phyloP scores from a whole-genome alignment of 2,113 vertebrate genomes.

The Engystomops pustulosus region DNA sequence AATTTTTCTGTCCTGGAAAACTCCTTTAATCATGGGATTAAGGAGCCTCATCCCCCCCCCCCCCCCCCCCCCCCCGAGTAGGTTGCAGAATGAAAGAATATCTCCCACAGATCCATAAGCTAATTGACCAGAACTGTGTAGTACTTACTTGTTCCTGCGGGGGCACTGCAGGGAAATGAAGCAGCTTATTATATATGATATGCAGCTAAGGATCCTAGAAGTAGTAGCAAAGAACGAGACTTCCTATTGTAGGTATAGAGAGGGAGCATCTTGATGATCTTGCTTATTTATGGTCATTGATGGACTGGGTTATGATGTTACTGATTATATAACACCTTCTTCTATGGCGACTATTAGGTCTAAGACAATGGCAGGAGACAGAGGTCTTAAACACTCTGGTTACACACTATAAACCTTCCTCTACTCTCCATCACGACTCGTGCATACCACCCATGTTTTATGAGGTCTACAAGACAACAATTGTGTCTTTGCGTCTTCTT shows the following conservation, averaged over 20 bases:
- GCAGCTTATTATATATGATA: too few relatives aligned
- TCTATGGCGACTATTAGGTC: background rate
- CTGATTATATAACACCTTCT: background rate
- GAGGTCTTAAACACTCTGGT: background rate
- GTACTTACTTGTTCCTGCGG: background rate
- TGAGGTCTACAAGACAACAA: conserved; percentile 14
- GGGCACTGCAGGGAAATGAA: background rate
- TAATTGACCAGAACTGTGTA: background rate
- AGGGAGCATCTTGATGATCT: too few relatives aligned
- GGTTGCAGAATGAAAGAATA: too few relatives aligned
- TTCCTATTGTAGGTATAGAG: too few relatives aligned
- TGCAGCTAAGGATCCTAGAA: too few relatives aligned
- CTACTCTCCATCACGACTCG: background rate
- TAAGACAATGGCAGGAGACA: conserved; percentile 18
- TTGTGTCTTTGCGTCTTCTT: conserved; percentile 38
- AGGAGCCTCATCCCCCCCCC: too few relatives aligned
- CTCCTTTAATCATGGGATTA: too few relatives aligned
- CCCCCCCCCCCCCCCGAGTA: too few relatives aligned
- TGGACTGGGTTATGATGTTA: background rate
- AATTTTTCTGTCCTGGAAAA: too few relatives aligned
- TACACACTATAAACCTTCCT: background rate
- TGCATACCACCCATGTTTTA: conserved; percentile 30
- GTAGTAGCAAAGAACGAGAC: too few relatives aligned
- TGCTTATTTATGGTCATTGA: too few relatives aligned
- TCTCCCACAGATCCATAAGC: too few relatives aligned